Base-by-base conservation (phyloP, 2,113 vertebrate genomes). In the Pterophyllum scalare region DNA sequence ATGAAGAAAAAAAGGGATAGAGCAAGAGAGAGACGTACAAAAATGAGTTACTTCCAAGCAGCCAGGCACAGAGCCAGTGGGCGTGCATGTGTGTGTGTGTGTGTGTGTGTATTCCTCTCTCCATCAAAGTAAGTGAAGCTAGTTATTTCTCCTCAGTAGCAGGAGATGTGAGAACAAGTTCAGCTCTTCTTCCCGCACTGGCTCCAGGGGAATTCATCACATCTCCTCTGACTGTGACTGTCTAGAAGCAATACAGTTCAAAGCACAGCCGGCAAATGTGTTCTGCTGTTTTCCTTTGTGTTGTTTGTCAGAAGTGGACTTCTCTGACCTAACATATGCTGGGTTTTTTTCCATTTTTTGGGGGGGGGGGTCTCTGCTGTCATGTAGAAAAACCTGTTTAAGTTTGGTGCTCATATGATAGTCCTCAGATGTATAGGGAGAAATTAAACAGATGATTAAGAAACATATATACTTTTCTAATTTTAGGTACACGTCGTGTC, bases 101-200 rank as follows among this genome's bases (percentile, higher is more conserved):
- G 43, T 28, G 58, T 72, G 74, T 80, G 56, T 77, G 28, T 35
- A 14, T 72, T 35, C 1, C 35, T 77, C 26, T 61, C 76, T 78
- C 88, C 90, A 87, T 93, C 91, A 94, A 93, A 94, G 94, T 87
- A 88, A 92, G 88, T 67, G 67, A 20, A 87, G 91, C 91, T 93
- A 93, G 93, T 94, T 93, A 94, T 92, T 91, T 93, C 89, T 91
- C 79, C 87, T 85, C 85, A 76, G 87, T 85, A 76, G 89, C 87
- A 84, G 83, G 79, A 92, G 91, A 94, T 86, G 86, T 90, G 84
- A 91, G 89, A 79, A 87, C 84, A 90, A 91, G 92, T 93, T 94
- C 80, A 82, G 87, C 84, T 91, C 84, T 82, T 87, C 82, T 86
- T 86, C 88, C 83, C 38, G 58, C n/a, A 31, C 79, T 83, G 86